Conservation (phyloP, 2,888 invertebrate genomes). For the Rapana venosa region DNA sequence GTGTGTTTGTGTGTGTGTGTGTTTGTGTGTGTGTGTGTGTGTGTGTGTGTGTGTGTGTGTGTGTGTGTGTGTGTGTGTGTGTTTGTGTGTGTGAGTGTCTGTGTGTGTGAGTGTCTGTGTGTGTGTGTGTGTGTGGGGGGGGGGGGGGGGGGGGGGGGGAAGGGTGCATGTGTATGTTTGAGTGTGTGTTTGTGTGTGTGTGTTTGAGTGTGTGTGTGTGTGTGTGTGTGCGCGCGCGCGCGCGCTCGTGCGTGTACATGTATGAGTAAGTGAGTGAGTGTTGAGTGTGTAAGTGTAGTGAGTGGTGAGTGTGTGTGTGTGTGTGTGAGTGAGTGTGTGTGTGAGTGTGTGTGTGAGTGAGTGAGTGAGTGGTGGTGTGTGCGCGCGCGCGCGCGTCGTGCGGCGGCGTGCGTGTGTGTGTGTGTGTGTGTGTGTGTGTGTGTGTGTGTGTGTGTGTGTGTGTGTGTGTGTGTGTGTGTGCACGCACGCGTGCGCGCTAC, state of each 20-base stretch:
- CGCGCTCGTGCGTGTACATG: not conserved
- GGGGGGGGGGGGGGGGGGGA: too few relatives aligned
- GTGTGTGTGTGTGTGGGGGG: too few relatives aligned
- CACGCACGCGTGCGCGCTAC: not conserved
- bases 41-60: too few relatives aligned
- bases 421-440: constrained; percentile 3
- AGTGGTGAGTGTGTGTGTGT: not conserved
- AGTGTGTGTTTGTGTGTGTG: not conserved
- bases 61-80: too few relatives aligned
- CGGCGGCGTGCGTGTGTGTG: not conserved
- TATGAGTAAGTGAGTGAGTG: too few relatives aligned
- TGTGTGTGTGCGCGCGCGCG: not conserved
- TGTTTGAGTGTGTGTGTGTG: not conserved
- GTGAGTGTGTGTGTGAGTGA: not conserved
- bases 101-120: too few relatives aligned
- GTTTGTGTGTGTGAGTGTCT: too few relatives aligned
- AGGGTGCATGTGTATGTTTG: not conserved
- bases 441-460: not conserved
- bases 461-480: not conserved
- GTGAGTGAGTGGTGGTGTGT: not conserved
- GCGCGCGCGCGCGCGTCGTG: not conserved
- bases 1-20: too few relatives aligned
- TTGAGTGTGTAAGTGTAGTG: not conserved
- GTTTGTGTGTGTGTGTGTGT: too few relatives aligned
- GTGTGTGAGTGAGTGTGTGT: not conserved